Evolutionary conservation across 2,888 invertebrate genomes (phyloP).

Genomic region (Zonitis immaculata): DNA sequence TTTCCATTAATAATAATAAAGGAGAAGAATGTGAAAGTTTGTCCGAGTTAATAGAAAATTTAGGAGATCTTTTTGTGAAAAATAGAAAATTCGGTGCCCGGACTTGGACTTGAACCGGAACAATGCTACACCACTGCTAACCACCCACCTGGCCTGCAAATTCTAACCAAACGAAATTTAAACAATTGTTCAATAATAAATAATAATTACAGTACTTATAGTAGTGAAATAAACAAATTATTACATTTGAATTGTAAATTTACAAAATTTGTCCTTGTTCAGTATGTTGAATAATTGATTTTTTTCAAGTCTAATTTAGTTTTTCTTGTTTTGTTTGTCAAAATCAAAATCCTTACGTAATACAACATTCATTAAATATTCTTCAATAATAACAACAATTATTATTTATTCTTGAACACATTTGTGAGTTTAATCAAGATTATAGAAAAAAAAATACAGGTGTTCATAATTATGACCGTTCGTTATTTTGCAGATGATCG

Average conservation of each 20-base stretch:
- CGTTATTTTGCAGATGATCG: too few species aligned
- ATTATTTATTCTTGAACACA: background rate
- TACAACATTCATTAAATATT: background rate
- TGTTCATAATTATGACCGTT: background rate
- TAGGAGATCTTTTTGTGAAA: too few species aligned
- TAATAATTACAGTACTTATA: background rate
- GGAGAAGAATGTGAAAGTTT: too few species aligned
- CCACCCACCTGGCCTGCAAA: background rate
- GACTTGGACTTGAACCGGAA: too few species aligned
- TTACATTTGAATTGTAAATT: background rate
- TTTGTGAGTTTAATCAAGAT: background rate
- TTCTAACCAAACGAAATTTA: background rate
- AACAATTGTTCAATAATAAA: background rate
- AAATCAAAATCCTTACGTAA: background rate
- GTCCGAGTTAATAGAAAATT: too few species aligned
- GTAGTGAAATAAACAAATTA: background rate
- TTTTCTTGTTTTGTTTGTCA: background rate
- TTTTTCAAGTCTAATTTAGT: background rate
- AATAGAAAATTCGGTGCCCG: too few species aligned
- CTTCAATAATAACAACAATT: background rate
- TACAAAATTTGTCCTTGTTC: background rate
- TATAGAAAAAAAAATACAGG: background rate
- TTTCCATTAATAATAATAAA: too few species aligned
- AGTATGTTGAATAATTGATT: background rate
- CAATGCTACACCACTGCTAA: background rate